A percentile compares a stretch with the other conserved stretches of the same genome.
These are phyloP conservation scores for Glareola pratincola DNA, from an alignment of 2,113 vertebrate species.

Conservation along the genomic window DNA sequence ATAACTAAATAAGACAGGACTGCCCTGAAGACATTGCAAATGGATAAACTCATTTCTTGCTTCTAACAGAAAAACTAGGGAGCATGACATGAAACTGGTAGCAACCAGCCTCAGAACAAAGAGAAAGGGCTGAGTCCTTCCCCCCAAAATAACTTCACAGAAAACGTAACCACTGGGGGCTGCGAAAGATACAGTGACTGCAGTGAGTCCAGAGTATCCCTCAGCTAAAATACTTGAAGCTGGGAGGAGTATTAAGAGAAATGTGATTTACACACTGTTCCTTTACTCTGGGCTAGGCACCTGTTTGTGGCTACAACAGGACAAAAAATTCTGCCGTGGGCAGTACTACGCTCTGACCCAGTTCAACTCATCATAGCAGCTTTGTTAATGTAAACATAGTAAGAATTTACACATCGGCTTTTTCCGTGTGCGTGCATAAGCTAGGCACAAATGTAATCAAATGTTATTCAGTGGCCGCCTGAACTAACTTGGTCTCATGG, in stretches of 20 bases:
- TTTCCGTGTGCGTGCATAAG: fast-evolving
- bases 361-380: not conserved
- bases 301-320: not conserved
- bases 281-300: not conserved
- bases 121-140: not conserved
- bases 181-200: too few relatives aligned
- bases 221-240: not conserved
- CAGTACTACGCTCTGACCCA: not conserved
- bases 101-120: not conserved
- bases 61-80: not conserved
- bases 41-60: not conserved
- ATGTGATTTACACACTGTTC: not conserved
- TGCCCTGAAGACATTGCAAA: not conserved
- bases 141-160: not conserved
- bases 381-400: not conserved
- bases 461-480: not conserved
- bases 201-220: fast-evolving
- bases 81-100: not conserved
- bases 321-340: not conserved
- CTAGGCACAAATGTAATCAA: not conserved
- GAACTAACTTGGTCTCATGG: not conserved
- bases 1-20: not conserved
- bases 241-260: not conserved
- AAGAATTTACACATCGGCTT: not conserved
- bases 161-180: not conserved